Evolutionary conservation across 1,140 invertebrate genomes (phyloP).

Genomic region (Magallana ariakensis): DNA sequence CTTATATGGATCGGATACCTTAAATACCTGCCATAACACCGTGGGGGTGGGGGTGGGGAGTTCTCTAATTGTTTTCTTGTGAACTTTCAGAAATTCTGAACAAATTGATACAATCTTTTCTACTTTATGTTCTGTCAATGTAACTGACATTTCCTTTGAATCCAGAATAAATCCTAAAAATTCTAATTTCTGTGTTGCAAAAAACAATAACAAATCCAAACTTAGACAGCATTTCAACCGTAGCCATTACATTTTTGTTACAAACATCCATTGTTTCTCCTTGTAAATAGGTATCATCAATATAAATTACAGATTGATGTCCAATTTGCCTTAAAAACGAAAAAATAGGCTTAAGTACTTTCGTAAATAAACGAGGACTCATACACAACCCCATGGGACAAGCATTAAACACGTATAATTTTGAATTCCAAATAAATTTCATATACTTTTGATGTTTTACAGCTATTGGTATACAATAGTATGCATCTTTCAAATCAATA

Average conservation of each 20-base stretch:
- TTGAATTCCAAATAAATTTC: slow-evolving; percentile 14
- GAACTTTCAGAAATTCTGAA: neutral
- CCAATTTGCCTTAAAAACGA: neutral
- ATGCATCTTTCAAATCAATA: slow-evolving; percentile 62
- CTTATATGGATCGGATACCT: too few relatives aligned
- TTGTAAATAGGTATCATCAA: slow-evolving; percentile 17
- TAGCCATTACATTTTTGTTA: neutral
- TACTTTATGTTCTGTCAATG: too few relatives aligned
- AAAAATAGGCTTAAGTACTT: neutral
- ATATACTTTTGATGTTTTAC: slow-evolving; percentile 27
- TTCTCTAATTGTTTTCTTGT: slow-evolving; percentile 2
- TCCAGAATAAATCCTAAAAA: too few relatives aligned
- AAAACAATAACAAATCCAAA: too few relatives aligned
- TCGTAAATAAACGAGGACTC: slow-evolving; percentile 13
- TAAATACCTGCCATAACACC: too few relatives aligned
- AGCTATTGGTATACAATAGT: slow-evolving; percentile 56
- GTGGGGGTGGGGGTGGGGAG: too few relatives aligned
- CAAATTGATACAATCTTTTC: neutral
- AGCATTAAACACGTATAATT: neutral
- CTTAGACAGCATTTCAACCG: too few relatives aligned
- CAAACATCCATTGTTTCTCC: neutral
- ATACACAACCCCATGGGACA: slow-evolving; percentile 11
- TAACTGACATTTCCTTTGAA: neutral
- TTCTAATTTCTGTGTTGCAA: too few relatives aligned
- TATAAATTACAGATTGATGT: slow-evolving; percentile 1